A percentile compares a stretch with the other conserved stretches of the same genome.
Conservation (phyloP, 2,888 invertebrate genomes). For the Helobdella robusta region DNA sequence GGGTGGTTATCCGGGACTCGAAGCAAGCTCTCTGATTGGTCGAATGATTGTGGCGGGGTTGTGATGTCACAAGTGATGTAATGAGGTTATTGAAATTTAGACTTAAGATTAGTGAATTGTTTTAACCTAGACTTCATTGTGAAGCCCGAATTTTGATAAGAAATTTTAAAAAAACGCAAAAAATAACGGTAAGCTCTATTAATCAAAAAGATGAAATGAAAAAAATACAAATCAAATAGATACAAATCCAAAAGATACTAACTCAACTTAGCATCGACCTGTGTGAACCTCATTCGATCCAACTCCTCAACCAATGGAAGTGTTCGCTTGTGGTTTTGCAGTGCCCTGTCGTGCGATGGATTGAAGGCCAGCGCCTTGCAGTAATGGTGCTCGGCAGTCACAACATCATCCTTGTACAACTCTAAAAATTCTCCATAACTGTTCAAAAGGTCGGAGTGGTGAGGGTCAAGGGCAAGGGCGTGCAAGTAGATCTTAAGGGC, state of each 20-base stretch:
- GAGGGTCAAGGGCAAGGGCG: conserved; percentile 78
- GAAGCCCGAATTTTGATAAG: neutral
- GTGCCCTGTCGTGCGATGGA: conserved; percentile 61
- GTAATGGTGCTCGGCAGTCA: conserved; percentile 82
- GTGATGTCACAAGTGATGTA: neutral
- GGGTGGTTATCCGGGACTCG: conserved; percentile 70
- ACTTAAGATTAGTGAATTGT: neutral
- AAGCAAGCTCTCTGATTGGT: conserved; percentile 65
- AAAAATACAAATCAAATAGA: too few relatives aligned
- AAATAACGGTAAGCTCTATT: too few relatives aligned
- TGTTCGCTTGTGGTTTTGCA: conserved; percentile 68
- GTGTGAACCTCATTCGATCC: conserved; percentile 62
- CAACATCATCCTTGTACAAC: conserved; percentile 69
- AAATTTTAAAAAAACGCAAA: neutral
- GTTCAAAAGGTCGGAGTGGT: conserved; percentile 80
- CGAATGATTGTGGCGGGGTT: neutral
- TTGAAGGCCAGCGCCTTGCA: conserved; percentile 68
- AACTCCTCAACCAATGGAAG: conserved; percentile 74
- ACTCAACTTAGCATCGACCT: conserved; percentile 75
- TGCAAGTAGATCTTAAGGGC: conserved; percentile 63
- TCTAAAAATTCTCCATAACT: conserved; percentile 88
- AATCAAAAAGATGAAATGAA: too few relatives aligned
- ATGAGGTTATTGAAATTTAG: neutral
- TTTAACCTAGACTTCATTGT: neutral
- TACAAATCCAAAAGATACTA: too few relatives aligned